phyloP scores from a whole-genome alignment of 1,140 invertebrate genomes.

The Phortica variegata region DNA sequence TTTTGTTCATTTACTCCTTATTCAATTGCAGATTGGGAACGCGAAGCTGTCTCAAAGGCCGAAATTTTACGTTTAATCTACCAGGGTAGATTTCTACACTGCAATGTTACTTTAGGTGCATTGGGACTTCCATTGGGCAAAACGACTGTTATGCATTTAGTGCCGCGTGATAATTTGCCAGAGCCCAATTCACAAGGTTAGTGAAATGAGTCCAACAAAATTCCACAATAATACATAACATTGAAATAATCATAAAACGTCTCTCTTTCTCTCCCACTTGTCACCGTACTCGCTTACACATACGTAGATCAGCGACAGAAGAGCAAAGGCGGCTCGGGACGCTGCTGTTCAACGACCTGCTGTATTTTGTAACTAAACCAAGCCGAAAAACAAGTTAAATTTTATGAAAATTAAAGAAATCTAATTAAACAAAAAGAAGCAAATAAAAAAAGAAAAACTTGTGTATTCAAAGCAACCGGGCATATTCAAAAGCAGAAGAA shows the following conservation, averaged over 20 bases:
- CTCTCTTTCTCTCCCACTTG: conserved; percentile 2
- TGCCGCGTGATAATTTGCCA: conserved; percentile 97
- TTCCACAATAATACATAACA: neutral
- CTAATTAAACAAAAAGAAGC: no score
- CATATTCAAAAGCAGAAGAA: no score
- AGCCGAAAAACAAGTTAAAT: no score
- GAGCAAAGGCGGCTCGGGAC: conserved; percentile 88
- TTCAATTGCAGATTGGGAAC: conserved; percentile 91
- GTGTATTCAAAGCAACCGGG: no score
- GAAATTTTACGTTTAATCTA: conserved; percentile 98
- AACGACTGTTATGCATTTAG: conserved; percentile 99
- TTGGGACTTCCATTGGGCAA: conserved; percentile 93
- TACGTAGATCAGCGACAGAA: conserved; percentile 91
- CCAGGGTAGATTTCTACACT: conserved; percentile 98
- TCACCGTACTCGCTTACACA: neutral
- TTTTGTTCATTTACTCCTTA: neutral
- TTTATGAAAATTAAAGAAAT: no score
- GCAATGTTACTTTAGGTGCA: conserved; percentile 97
- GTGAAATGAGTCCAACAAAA: neutral
- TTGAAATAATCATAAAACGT: neutral
- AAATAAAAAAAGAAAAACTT: no score
- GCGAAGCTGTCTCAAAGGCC: conserved; percentile 91
- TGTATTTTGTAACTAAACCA: conserved; percentile 94
- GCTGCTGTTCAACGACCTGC: conserved; percentile 88
- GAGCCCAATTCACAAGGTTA: conserved; percentile 98